A percentile compares a stretch with the other conserved stretches of the same genome.
Conservation (phyloP, 2,797 vertebrate genomes). For the Brachyrhaphis roseni region DNA sequence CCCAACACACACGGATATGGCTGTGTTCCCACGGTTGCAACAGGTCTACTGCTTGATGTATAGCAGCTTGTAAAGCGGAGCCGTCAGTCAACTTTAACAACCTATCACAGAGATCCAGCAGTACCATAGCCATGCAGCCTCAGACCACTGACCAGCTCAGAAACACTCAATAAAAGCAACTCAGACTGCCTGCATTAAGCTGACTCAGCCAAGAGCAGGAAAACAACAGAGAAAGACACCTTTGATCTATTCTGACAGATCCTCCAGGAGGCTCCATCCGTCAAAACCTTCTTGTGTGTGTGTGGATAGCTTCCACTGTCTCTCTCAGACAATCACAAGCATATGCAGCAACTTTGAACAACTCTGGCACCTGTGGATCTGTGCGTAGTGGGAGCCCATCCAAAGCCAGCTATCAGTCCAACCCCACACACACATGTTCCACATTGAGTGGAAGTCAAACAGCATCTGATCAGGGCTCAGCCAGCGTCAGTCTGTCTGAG, state of each 20-base stretch:
- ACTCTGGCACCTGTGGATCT: conserved; percentile 69
- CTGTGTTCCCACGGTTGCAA: conserved; percentile 68
- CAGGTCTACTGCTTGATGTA: conserved; percentile 63
- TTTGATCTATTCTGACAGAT: conserved; percentile 64
- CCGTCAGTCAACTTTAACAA: conserved; percentile 68
- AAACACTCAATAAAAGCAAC: conserved; percentile 70
- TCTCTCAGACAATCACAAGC: conserved; percentile 40
- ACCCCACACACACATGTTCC: conserved; percentile 66
- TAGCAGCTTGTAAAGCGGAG: conserved; percentile 69
- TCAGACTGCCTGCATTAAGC: conserved; percentile 24
- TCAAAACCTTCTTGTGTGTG: conserved; percentile 34
- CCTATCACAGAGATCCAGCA: conserved; percentile 71
- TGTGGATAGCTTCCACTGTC: conserved; percentile 26
- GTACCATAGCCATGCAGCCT: conserved; percentile 52
- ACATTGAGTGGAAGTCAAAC: conserved; percentile 70
- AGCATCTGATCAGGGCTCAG: conserved; percentile 60
- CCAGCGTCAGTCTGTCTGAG: conserved; percentile 75
- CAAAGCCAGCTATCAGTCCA: conserved; percentile 59
- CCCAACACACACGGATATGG: conserved; percentile 17
- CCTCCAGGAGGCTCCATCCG: conserved; percentile 36
- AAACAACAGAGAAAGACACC: conserved; percentile 41
- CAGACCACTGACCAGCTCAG: conserved; percentile 51
- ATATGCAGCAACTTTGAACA: conserved; percentile 35
- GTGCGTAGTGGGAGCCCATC: conserved; percentile 45
- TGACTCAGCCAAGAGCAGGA: conserved; percentile 53